These are phyloP conservation scores for Panagrolaimus sp. DNA, from an alignment of 1,140 invertebrate species.

Conservation along the genomic window DNA sequence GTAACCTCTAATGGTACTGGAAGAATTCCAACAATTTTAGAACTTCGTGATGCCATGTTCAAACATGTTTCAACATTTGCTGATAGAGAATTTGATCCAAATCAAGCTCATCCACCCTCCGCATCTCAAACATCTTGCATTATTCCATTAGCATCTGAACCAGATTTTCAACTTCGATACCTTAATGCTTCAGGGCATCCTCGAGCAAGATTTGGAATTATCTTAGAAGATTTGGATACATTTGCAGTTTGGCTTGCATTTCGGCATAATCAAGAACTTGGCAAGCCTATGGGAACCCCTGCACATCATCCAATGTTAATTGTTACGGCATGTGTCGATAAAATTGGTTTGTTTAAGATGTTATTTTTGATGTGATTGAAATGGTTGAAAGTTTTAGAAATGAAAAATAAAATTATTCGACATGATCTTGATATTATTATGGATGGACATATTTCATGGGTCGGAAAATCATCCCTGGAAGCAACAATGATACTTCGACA, in stretches of 20 bases:
- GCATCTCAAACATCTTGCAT: not conserved
- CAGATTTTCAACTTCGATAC: slow-evolving; percentile 1
- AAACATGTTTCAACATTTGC: not conserved
- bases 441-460: slow-evolving; percentile 73
- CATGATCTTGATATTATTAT: slow-evolving; percentile 69
- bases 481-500: slow-evolving; percentile 71
- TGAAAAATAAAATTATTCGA: slow-evolving; percentile 45
- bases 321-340: slow-evolving; percentile 73
- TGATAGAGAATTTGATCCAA: not conserved
- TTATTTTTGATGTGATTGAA: not conserved
- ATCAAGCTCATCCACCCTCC: not conserved
- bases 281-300: slow-evolving; percentile 41
- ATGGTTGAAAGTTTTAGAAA: slow-evolving; percentile 35
- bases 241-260: slow-evolving; percentile 66
- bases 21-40: not conserved
- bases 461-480: slow-evolving; percentile 71
- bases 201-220: slow-evolving; percentile 1
- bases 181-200: not conserved
- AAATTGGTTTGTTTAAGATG: slow-evolving; percentile 62
- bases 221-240: slow-evolving; percentile 15
- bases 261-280: slow-evolving; percentile 67
- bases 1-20: no score
- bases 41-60: not conserved
- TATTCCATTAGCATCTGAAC: not conserved
- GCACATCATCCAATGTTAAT: slow-evolving; percentile 67